These are phyloP conservation scores for Crenichthys baileyi DNA, from an alignment of 2,797 vertebrate genomes.

Conservation along the genomic window DNA sequence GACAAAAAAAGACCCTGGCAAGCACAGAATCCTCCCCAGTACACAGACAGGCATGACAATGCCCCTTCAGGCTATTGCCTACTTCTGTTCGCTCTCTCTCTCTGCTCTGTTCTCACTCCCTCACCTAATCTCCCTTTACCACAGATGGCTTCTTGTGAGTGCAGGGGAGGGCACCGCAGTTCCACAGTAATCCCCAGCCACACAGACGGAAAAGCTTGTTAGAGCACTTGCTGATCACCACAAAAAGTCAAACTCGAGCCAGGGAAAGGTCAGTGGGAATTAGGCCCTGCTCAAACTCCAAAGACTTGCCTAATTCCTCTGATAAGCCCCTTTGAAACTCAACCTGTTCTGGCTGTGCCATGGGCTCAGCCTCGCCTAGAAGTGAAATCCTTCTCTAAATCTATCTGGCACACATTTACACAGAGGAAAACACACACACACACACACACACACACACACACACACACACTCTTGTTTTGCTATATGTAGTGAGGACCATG, in stretches of 20 bases:
- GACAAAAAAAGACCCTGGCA: constrained; percentile 74
- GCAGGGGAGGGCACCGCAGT: constrained; percentile 77
- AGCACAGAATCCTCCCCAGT: constrained; percentile 72
- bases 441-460: constrained; percentile 24
- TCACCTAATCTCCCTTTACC: constrained; percentile 65
- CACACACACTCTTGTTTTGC: too few relatives aligned
- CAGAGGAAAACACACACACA: constrained; percentile 63
- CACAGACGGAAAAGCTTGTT: constrained; percentile 85
- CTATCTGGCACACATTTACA: constrained; percentile 81
- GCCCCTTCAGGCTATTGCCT: constrained; percentile 73
- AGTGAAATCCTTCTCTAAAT: constrained; percentile 79
- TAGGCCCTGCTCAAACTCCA: constrained; percentile 81
- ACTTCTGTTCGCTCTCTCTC: constrained; percentile 60
- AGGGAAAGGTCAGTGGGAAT: constrained; percentile 84
- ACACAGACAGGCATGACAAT: constrained; percentile 79
- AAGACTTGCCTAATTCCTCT: constrained; percentile 82
- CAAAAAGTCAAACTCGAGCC: constrained; percentile 85
- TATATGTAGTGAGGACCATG: too few relatives aligned
- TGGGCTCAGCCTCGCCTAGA: constrained; percentile 74
- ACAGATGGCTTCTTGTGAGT: constrained; percentile 81
- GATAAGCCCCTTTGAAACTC: constrained; percentile 83
- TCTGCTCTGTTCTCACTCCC: constrained; percentile 34
- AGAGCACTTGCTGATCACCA: constrained; percentile 84
- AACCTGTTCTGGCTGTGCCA: constrained; percentile 78
- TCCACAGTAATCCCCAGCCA: constrained; percentile 81